Evolutionary conservation across 2,888 invertebrate species (phyloP), one percentile per base, ranked within the genome.

Genomic region (Eristalis intricaria): DNA sequence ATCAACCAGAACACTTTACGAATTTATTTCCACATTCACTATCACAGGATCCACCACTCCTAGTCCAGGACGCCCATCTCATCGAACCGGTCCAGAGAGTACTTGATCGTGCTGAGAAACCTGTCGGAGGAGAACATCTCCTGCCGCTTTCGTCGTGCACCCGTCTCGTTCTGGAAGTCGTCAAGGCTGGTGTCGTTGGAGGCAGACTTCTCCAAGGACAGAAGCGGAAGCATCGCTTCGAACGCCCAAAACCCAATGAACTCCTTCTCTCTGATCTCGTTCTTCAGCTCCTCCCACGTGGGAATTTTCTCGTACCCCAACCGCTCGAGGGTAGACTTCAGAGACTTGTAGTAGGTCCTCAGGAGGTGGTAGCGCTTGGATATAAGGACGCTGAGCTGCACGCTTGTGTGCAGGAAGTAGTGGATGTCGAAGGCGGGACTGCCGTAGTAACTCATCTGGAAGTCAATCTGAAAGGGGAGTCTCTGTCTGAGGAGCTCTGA

Each of bases 361-460:
- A 89, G 32, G 0, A 89, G 68, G 15, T 71, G 60, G 22, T 87
- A 84, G 0, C 88, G 76, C 40, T 89, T 89, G 4, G 75, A 38
- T 13, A 85, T 76, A 0, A 90, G 64, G 0, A 89, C 56, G 38
- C 84, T 83, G 0, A 89, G 35, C 43, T 85, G 81, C 0, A 86
- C 63, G 22, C 90, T 90, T 0, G 88, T 89, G 15, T 88, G 82
- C 1, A 90, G 68, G 40, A 90, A 89, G 56, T 89, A 90, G 38
- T 89, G 88, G 0, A 90, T 40, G 61, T 90, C 90, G 29, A 89
- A 71, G 0, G 89, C 89, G 2, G 89, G 83, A 85, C 88, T 89
- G 7, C 66, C 83, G 19, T 88, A 89, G 19, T 80, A 84, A 4
- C 71, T 61, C 43, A 88, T 50, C 75, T 90, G 90, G 2, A 89